These are phyloP conservation scores for Hyaena hyaena DNA, from an alignment of 2,113 vertebrate species.

Conservation along the genomic window DNA sequence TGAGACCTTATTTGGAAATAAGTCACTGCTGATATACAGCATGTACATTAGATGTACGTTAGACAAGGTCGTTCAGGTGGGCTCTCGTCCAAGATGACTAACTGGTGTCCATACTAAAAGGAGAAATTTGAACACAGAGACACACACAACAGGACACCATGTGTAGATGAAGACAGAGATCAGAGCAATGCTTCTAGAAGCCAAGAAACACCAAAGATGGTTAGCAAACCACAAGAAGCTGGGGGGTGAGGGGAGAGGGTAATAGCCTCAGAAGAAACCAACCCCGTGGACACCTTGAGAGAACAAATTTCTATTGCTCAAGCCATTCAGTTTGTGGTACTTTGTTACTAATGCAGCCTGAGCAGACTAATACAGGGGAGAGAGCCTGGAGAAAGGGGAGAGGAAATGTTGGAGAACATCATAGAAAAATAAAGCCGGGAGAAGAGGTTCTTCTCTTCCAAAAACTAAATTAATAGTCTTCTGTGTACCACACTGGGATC, in stretches of 20 bases:
- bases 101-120: not conserved
- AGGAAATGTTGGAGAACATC: not conserved
- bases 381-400: not conserved
- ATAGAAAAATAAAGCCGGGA: not conserved
- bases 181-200: not conserved
- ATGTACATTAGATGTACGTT: not conserved
- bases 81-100: not conserved
- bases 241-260: fast-evolving
- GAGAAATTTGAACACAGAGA: not conserved
- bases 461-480: not conserved
- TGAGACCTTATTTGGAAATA: not conserved
- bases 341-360: not conserved
- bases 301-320: not conserved
- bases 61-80: not conserved
- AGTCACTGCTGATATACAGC: not conserved
- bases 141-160: too few species aligned
- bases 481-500: not conserved
- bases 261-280: not conserved
- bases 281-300: not conserved
- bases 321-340: not conserved
- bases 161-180: not conserved
- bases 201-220: not conserved
- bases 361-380: not conserved
- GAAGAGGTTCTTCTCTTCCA: not conserved
- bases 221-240: not conserved